A percentile compares a stretch with the other conserved stretches of the same genome.
These are phyloP conservation scores for Anser brachyrhynchus DNA, from an alignment of 2,113 vertebrate species.

Conservation along the genomic window DNA sequence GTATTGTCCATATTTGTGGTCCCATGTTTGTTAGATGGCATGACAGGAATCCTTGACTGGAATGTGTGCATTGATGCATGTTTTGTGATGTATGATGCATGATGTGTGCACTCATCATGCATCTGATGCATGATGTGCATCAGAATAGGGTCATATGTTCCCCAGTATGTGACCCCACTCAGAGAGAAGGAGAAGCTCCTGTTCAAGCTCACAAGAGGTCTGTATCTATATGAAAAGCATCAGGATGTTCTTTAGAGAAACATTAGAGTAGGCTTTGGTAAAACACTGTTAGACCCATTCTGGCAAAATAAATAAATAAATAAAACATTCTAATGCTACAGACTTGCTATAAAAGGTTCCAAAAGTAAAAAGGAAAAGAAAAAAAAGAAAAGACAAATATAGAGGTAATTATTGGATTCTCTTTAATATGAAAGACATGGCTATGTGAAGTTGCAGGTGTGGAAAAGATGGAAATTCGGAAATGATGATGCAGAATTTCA, in stretches of 20 bases:
- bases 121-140: too few relatives aligned
- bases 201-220: neutral
- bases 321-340: neutral
- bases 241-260: neutral
- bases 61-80: neutral
- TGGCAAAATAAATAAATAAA: neutral
- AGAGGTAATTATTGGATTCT: neutral
- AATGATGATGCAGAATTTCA: neutral
- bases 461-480: neutral
- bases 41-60: neutral
- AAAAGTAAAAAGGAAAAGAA: neutral
- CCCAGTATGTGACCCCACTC: too few relatives aligned
- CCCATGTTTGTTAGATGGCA: too few relatives aligned
- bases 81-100: too few relatives aligned
- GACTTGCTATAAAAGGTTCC: neutral
- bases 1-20: neutral
- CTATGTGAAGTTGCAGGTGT: neutral
- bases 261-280: neutral
- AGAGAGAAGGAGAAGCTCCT: neutral
- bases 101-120: too few relatives aligned
- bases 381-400: neutral
- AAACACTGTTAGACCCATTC: neutral
- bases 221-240: neutral
- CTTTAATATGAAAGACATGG: neutral
- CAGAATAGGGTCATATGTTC: neutral